Evolutionary conservation across 2,888 invertebrate genomes (phyloP).

Genomic region (Podabrus alpinus): DNA sequence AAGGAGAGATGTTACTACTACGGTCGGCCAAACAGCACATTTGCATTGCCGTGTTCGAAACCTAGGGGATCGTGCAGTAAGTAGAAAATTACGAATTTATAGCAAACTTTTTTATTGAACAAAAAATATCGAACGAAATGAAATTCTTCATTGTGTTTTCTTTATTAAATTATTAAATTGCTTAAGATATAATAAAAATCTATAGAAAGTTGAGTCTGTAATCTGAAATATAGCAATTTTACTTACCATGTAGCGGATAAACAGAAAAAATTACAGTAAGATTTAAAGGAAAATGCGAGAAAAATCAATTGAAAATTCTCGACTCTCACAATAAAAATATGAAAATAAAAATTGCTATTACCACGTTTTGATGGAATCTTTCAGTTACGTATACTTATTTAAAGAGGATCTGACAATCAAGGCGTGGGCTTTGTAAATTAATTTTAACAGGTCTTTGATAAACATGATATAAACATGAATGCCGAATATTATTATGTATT

Average conservation of each 20-base stretch:
- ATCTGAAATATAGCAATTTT: not conserved
- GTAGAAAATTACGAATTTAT: slow-evolving; percentile 48
- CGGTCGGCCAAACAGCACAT: slow-evolving; percentile 85
- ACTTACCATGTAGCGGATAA: not conserved
- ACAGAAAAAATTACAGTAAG: not conserved
- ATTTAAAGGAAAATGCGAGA: not conserved
- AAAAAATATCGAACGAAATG: not conserved
- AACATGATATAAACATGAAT: not conserved
- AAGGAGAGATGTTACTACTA: slow-evolving; percentile 80
- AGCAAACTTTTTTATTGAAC: no score
- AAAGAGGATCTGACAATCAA: not conserved
- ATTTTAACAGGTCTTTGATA: not conserved
- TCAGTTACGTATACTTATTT: not conserved
- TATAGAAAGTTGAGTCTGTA: not conserved
- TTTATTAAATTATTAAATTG: not conserved
- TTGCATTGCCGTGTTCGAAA: slow-evolving; percentile 85
- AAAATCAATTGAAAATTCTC: not conserved
- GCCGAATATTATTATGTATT: not conserved
- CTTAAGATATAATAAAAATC: not conserved
- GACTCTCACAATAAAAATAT: not conserved
- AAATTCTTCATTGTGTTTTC: not conserved
- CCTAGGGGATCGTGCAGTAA: slow-evolving; percentile 86
- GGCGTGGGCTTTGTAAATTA: not conserved
- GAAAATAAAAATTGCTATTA: not conserved
- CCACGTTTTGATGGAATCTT: not conserved